Base-by-base conservation (phyloP, 2,797 vertebrate species). In the Dicrostonyx torquatus region DNA sequence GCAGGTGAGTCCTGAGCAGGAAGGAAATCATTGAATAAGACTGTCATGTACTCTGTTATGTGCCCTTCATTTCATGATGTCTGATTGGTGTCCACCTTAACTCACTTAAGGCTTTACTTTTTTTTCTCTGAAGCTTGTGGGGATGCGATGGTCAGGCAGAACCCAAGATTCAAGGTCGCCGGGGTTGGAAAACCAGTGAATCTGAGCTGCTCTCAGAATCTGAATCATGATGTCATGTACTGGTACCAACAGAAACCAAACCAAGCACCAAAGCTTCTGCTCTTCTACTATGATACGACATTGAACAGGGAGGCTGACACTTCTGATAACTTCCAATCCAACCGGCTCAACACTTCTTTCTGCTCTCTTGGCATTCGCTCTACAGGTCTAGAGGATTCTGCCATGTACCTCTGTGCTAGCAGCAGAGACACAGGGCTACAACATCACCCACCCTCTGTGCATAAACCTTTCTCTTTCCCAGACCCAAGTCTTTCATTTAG, bases 231-330 rank as follows among this genome's bases (percentile, higher is more conserved):
- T 5, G 0, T 0, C 34, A 96, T 96, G 91, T 95, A 62, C 64
- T 96, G 97, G 97, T 96, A 96, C 66, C 93, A 95, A 55, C 83
- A 96, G 80, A 94, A 91, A 43, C 66, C 12, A 29, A 80, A 55
- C 53, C 82, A 94, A n/a, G 91, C 3, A 24, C 95, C 66, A 29
- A 96, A 95, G 73, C n/a, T 91, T 8, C 87, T 97, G 9, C 18
- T 97, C 12, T 88, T 83, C 76, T 89, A 62, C 55, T 91, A 87
- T 4, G 3, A 84, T 6, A 0, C 0, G 1, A 0, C 11, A 0
- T 1, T 93, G 17, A 91, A 29, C 40, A 96, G 1, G 0, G 82
- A 93, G 37, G 0, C 34, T 5, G 78, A 14, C 29, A 80, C 55
- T 24, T 55, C 92, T 0, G 55, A 77, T 4, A 94, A 94, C 53